These are phyloP conservation scores for Naja naja DNA, from an alignment of 2,113 vertebrate genomes.

Conservation along the genomic window DNA sequence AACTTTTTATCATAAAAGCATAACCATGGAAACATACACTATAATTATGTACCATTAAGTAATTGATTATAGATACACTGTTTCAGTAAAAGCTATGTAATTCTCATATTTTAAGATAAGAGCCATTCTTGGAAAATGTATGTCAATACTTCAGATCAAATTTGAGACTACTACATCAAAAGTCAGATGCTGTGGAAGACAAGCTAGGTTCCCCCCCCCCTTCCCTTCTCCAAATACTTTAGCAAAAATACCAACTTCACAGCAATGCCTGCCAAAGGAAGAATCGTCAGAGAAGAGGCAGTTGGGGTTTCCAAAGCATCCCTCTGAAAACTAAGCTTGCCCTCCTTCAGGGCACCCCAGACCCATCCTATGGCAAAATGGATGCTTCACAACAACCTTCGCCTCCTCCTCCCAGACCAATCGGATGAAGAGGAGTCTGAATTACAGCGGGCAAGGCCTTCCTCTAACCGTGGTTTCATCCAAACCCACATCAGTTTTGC, in stretches of 20 bases:
- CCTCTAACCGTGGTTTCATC: background rate
- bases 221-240: conserved; percentile 14
- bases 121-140: background rate
- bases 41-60: conserved; percentile 1
- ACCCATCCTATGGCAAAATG: conserved; percentile 9
- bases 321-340: conserved; percentile 40
- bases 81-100: background rate
- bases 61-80: background rate
- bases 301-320: conserved; percentile 54
- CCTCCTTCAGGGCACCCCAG: conserved; percentile 39
- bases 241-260: conserved; percentile 57
- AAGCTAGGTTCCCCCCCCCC: background rate
- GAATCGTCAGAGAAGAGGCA: conserved; percentile 42
- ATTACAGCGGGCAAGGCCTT: background rate
- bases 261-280: conserved; percentile 44
- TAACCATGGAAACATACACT: conserved; percentile 10
- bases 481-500: background rate
- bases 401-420: background rate
- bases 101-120: background rate
- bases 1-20: conserved; percentile 33
- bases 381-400: background rate
- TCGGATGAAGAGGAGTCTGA: background rate
- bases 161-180: conserved; percentile 50
- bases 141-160: conserved; percentile 6
- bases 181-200: conserved; percentile 11